phyloP scores from a whole-genome alignment of 2,797 vertebrate species.

The Spatula versicolor region DNA sequence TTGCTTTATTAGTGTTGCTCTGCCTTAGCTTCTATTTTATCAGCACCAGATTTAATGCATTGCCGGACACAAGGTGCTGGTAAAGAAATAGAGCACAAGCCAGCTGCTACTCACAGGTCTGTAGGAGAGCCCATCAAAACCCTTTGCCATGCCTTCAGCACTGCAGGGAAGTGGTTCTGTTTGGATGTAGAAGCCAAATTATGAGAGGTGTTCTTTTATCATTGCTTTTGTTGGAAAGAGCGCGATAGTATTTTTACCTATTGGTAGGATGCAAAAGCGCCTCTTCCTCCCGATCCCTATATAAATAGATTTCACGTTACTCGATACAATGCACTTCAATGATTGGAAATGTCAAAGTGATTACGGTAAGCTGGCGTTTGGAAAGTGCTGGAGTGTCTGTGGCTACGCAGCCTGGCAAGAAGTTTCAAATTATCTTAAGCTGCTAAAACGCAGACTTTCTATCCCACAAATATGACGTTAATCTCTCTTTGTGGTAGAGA shows the following conservation, averaged over 20 bases:
- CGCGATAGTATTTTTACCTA: background rate
- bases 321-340: background rate
- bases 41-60: fast-evolving
- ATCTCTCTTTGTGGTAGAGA: background rate
- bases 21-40: background rate
- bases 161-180: background rate
- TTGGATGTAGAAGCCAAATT: background rate
- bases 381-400: background rate
- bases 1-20: background rate
- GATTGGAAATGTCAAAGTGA: constrained; percentile 51
- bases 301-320: background rate
- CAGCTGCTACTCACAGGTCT: background rate
- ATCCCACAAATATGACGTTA: background rate
- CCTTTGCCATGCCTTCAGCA: background rate
- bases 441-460: background rate
- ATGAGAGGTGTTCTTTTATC: background rate
- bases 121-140: background rate
- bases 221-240: background rate
- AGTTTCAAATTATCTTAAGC: background rate
- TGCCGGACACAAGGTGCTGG: background rate
- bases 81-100: background rate
- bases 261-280: background rate
- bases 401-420: background rate
- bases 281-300: background rate
- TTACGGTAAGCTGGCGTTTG: constrained; percentile 21